phyloP scores from a whole-genome alignment of 2,888 invertebrate species.

The Mystacides longicornis region DNA sequence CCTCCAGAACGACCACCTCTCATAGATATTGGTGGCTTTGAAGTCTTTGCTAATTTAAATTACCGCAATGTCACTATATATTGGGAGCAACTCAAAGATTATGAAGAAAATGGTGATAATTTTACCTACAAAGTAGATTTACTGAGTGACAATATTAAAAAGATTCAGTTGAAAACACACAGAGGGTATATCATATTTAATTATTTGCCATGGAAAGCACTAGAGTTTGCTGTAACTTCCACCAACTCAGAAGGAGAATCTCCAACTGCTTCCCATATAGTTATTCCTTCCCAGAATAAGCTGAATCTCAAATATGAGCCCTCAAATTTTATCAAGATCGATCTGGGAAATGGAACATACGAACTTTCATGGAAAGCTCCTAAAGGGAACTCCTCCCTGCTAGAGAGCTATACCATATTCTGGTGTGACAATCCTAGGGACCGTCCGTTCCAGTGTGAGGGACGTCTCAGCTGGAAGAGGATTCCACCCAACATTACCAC shows the following conservation, averaged over 20 bases:
- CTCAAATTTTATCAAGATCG: conserved; percentile 61
- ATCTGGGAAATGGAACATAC: conserved; percentile 62
- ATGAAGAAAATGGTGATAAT: conserved; percentile 64
- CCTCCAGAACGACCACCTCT: conserved; percentile 61
- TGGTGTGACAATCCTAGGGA: conserved; percentile 61
- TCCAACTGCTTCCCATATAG: conserved; percentile 44
- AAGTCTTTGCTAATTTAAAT: conserved; percentile 47
- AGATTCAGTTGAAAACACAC: conserved; percentile 31
- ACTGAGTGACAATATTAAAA: conserved; percentile 41
- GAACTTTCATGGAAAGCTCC: conserved; percentile 69
- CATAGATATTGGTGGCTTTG: conserved; percentile 67
- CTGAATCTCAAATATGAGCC: conserved; percentile 43
- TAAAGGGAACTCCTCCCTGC: conserved; percentile 32
- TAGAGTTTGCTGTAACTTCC: conserved; percentile 53
- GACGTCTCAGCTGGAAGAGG: conserved; percentile 42
- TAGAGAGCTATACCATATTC: conserved; percentile 71
- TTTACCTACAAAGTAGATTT: conserved; percentile 61
- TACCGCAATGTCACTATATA: conserved; percentile 62
- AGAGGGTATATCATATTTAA: conserved; percentile 54
- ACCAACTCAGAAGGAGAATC: conserved; percentile 55
- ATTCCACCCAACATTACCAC: conserved; percentile 38
- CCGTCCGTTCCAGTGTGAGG: conserved; percentile 52
- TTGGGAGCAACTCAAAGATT: conserved; percentile 67
- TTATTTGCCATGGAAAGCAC: conserved; percentile 40
- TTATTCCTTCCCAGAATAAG: conserved; percentile 51